Percentiles rank a stretch among this genome's conserved stretches.
phyloP scores from a whole-genome alignment of 2,113 vertebrate species.

The Calypte anna region DNA sequence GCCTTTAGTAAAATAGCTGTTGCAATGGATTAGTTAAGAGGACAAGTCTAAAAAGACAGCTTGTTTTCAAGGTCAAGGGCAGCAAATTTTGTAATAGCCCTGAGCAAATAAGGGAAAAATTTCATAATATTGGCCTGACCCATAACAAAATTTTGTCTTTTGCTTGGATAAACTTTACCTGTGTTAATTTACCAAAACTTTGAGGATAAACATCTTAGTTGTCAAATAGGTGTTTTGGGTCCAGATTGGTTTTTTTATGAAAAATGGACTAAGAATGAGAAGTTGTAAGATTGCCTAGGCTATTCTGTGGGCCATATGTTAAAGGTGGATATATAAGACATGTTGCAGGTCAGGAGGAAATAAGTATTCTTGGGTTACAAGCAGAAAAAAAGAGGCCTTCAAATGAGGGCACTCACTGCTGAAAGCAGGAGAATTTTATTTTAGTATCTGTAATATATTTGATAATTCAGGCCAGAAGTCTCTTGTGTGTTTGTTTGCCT shows the following conservation, averaged over 20 bases:
- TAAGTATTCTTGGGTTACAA: background rate
- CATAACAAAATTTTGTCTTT: background rate
- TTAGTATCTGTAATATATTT: slow-evolving; percentile 22
- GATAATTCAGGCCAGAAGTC: slow-evolving; percentile 18
- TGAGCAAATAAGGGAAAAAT: background rate
- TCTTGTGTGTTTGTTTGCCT: background rate
- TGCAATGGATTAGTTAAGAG: background rate
- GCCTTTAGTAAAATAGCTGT: background rate
- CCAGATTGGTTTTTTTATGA: background rate
- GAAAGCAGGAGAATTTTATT: slow-evolving; percentile 28
- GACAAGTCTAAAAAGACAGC: background rate
- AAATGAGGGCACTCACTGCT: slow-evolving; percentile 14
- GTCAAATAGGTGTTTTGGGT: background rate
- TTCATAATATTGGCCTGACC: background rate
- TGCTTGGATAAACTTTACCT: background rate
- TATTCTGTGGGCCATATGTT: background rate
- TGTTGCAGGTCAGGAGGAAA: background rate
- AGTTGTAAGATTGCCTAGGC: background rate
- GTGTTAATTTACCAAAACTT: background rate
- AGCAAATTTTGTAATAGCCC: background rate
- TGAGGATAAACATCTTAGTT: background rate
- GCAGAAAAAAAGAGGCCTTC: background rate
- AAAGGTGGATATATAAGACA: background rate
- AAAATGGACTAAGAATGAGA: background rate
- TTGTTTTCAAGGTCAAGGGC: background rate